Conservation (phyloP, 92 coral and sea anemone species). For the Muricea muricata region DNA sequence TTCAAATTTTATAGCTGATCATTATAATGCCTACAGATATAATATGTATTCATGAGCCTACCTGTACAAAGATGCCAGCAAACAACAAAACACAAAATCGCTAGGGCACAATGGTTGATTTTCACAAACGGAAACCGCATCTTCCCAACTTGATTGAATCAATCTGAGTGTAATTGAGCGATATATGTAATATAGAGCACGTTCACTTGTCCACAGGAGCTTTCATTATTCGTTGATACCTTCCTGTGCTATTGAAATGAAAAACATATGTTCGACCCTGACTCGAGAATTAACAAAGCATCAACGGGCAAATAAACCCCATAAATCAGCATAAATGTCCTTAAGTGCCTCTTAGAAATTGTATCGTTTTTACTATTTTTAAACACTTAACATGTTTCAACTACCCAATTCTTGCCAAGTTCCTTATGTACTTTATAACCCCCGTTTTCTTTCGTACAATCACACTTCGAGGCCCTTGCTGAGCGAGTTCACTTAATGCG, state of each 20-base stretch:
- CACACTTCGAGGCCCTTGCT: background rate
- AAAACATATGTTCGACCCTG: background rate
- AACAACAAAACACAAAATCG: background rate
- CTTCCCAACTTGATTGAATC: slow-evolving; percentile 10
- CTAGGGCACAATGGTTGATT: background rate
- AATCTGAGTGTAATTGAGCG: slow-evolving; percentile 13
- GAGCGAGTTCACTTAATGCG: background rate
- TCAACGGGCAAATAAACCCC: background rate
- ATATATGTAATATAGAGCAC: slow-evolving; percentile 1
- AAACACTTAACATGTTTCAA: background rate
- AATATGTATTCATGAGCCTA: background rate
- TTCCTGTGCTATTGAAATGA: background rate
- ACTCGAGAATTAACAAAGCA: background rate
- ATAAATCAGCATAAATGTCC: background rate
- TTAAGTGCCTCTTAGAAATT: slow-evolving; percentile 9
- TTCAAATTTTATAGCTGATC: background rate
- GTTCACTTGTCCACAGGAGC: slow-evolving; percentile 22
- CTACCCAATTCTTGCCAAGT: no score
- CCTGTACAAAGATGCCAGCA: background rate
- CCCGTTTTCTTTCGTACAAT: background rate
- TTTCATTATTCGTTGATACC: background rate
- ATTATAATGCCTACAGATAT: background rate
- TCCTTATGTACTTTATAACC: no score
- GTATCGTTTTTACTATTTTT: slow-evolving; percentile 1
- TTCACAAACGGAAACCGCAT: background rate